These are phyloP conservation scores for Agrilus planipennis DNA, from an alignment of 1,140 invertebrate genomes.

Conservation along the genomic window DNA sequence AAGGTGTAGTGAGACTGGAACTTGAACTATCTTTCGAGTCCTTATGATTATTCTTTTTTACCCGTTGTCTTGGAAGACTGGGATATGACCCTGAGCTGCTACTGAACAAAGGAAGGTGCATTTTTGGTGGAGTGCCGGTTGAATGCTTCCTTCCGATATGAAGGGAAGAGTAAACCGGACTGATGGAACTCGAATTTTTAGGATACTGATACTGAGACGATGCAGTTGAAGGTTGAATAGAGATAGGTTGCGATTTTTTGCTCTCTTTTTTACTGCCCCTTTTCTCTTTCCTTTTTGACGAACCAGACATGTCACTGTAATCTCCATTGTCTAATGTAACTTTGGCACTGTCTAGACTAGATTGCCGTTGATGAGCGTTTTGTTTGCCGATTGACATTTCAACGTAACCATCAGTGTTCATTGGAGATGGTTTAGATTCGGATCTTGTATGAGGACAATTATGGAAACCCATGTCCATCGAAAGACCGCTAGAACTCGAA, in stretches of 20 bases:
- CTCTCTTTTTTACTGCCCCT: constrained; percentile 34
- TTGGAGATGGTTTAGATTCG: not conserved
- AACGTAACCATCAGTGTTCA: constrained; percentile 41
- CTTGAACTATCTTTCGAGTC: constrained; percentile 35
- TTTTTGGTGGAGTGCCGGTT: constrained; percentile 29
- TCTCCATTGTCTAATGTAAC: constrained; percentile 24
- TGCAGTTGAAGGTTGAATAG: constrained; percentile 35
- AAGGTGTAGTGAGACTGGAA: constrained; percentile 39
- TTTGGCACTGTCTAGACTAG: constrained; percentile 22
- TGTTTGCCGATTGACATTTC: constrained; percentile 40
- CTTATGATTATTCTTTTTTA: constrained; percentile 24
- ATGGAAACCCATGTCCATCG: constrained; percentile 11
- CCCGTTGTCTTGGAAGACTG: constrained; percentile 28
- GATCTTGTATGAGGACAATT: not conserved
- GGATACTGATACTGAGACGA: not conserved
- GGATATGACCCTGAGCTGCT: constrained; percentile 26
- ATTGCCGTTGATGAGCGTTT: constrained; percentile 17
- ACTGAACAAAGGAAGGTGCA: constrained; percentile 27
- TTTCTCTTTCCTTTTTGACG: constrained; percentile 10
- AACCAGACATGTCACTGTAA: constrained; percentile 32
- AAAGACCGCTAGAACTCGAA: constrained; percentile 8
- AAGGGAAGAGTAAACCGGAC: constrained; percentile 12
- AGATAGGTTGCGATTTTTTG: constrained; percentile 44
- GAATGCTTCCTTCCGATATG: constrained; percentile 9
- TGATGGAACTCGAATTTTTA: constrained; percentile 9